These are phyloP conservation scores for Himalopsyche tibetana DNA, from an alignment of 2,888 invertebrate genomes.

Conservation along the genomic window DNA sequence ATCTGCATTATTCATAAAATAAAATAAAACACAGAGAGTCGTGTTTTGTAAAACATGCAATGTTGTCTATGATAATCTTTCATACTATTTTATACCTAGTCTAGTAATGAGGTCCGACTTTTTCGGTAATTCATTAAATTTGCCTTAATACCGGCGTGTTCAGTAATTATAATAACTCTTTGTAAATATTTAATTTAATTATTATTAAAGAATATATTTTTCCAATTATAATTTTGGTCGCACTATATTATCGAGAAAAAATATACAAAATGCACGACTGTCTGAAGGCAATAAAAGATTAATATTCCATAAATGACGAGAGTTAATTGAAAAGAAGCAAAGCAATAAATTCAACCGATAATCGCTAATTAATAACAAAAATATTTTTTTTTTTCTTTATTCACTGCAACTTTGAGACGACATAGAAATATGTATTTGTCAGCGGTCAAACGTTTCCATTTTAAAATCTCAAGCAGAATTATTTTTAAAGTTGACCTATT, in stretches of 20 bases:
- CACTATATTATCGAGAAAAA: neutral
- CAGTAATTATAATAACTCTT: neutral
- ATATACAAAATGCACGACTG: neutral
- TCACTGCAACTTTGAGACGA: neutral
- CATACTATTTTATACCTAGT: neutral
- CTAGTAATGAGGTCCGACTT: neutral
- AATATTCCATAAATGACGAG: neutral
- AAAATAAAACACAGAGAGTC: neutral
- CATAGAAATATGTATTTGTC: neutral
- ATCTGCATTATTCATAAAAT: too few relatives aligned
- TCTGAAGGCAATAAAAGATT: neutral
- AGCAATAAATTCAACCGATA: neutral
- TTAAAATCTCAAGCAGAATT: neutral
- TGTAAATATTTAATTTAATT: constrained; percentile 28
- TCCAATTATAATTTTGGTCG: neutral
- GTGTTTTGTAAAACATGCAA: neutral
- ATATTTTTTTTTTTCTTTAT: neutral
- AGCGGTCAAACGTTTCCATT: constrained; percentile 19
- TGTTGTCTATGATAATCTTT: neutral
- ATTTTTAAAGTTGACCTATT: neutral
- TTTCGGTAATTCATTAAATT: neutral
- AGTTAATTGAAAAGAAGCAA: neutral
- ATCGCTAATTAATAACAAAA: neutral
- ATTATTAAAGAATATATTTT: neutral
- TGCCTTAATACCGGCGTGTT: constrained; percentile 27